phyloP scores from a whole-genome alignment of 2,113 vertebrate genomes.

The Epinephelus fuscoguttatus region DNA sequence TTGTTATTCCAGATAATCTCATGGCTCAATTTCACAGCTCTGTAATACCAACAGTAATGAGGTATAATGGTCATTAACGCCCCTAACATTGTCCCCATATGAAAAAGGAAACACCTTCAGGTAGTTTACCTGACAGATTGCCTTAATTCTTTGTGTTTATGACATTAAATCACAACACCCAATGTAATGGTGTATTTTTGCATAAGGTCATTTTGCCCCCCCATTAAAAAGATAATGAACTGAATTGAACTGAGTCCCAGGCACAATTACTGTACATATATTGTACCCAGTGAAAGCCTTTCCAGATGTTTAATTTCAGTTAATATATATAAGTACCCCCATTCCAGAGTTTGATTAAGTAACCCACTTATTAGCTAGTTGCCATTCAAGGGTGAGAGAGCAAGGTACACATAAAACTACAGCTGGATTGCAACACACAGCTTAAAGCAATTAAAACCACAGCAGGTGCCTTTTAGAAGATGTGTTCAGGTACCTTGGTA shows the following conservation, averaged over 20 bases:
- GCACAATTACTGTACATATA: not conserved
- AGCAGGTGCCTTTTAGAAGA: not conserved
- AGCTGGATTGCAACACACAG: not conserved
- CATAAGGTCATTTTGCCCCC: not conserved
- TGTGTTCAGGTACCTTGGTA: not conserved
- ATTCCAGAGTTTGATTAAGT: not conserved
- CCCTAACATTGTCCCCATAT: no score
- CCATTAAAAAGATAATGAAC: not conserved
- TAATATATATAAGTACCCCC: not conserved
- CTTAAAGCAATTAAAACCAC: no score
- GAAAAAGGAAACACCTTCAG: not conserved
- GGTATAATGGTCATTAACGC: no score
- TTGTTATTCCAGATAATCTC: not conserved
- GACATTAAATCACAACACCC: not conserved
- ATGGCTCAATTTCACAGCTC: not conserved
- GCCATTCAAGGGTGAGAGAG: not conserved
- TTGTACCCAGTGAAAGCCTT: not conserved
- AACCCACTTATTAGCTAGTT: not conserved
- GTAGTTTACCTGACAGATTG: not conserved
- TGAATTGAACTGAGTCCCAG: not conserved
- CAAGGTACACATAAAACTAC: not conserved
- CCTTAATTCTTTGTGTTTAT: not conserved
- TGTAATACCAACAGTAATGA: not conserved
- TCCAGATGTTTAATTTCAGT: not conserved
- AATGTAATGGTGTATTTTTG: not conserved